A percentile compares a stretch with the other conserved stretches of the same genome.
Evolutionary conservation across 2,888 invertebrate species (phyloP).

Genomic region (Schrankia costaestrigalis): DNA sequence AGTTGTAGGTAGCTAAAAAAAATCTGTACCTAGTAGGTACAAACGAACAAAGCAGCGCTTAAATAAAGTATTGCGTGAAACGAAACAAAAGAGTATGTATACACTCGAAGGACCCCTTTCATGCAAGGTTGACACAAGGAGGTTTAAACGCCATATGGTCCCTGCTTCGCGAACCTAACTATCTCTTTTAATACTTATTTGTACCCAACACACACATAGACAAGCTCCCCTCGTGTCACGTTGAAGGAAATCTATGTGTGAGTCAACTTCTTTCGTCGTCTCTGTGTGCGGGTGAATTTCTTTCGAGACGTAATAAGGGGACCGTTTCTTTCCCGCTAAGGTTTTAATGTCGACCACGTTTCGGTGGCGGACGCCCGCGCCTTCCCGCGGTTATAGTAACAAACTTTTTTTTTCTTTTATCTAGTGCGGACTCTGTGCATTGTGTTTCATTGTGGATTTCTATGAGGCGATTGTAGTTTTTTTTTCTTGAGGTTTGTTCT

Average conservation of each 20-base stretch:
- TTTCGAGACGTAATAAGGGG: constrained; percentile 81
- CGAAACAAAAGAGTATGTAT: constrained; percentile 15
- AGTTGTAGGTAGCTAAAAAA: neutral
- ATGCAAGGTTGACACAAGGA: constrained; percentile 35
- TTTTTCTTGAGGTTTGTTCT: constrained; percentile 25
- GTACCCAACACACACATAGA: constrained; percentile 63
- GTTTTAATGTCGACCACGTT: constrained; percentile 81
- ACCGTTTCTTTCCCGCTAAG: constrained; percentile 80
- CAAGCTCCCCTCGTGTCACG: constrained; percentile 59
- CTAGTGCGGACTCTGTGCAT: constrained; percentile 48
- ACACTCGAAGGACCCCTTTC: constrained; percentile 23
- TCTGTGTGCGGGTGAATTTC: constrained; percentile 77
- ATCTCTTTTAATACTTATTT: constrained; percentile 80
- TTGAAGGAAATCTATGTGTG: constrained; percentile 60
- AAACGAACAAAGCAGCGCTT: too few relatives aligned
- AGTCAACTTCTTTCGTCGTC: constrained; percentile 72
- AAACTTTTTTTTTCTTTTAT: constrained; percentile 63
- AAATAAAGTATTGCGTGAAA: constrained; percentile 4
- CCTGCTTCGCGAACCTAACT: constrained; percentile 67
- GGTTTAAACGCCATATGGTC: constrained; percentile 49
- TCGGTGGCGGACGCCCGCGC: constrained; percentile 78
- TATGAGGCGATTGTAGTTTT: constrained; percentile 12
- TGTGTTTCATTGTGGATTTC: constrained; percentile 44
- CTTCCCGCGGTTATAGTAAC: constrained; percentile 64
- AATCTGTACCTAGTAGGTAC: too few relatives aligned